Evolutionary conservation across 2,113 vertebrate genomes (phyloP).

Genomic region (Nettapus auritus): DNA sequence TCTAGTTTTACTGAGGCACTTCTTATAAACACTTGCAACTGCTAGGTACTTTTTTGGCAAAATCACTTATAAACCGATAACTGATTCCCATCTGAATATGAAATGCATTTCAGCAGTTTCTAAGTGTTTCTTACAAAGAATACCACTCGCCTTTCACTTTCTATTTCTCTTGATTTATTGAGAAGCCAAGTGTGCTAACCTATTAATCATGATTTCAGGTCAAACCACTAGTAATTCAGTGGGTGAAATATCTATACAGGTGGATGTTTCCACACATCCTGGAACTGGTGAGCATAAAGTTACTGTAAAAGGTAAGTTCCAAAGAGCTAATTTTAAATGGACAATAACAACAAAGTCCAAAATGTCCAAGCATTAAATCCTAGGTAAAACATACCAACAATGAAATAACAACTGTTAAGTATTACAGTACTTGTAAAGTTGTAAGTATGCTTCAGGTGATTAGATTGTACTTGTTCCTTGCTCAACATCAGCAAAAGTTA

Average conservation of each 20-base stretch:
- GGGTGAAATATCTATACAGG: slow-evolving; percentile 93
- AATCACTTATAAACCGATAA: background rate
- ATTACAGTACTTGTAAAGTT: background rate
- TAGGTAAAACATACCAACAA: background rate
- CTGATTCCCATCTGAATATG: background rate
- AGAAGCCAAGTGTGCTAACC: background rate
- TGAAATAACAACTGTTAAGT: background rate
- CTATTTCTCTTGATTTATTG: background rate
- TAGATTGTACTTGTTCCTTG: background rate
- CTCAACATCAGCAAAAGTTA: background rate
- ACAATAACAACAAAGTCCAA: background rate
- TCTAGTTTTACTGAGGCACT: background rate
- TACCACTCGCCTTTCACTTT: background rate
- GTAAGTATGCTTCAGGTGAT: background rate
- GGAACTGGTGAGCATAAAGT: slow-evolving; percentile 97
- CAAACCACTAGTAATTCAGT: slow-evolving; percentile 84
- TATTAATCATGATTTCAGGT: slow-evolving; percentile 65
- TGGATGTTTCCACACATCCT: slow-evolving; percentile 90
- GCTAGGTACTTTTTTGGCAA: background rate
- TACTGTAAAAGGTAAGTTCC: slow-evolving; percentile 89
- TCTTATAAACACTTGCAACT: background rate
- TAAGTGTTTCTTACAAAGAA: background rate
- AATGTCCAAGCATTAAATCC: background rate
- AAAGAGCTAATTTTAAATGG: background rate
- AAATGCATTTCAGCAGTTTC: background rate